phyloP scores from a whole-genome alignment of 2,888 invertebrate species.

The Mesorhabditis sp. region DNA sequence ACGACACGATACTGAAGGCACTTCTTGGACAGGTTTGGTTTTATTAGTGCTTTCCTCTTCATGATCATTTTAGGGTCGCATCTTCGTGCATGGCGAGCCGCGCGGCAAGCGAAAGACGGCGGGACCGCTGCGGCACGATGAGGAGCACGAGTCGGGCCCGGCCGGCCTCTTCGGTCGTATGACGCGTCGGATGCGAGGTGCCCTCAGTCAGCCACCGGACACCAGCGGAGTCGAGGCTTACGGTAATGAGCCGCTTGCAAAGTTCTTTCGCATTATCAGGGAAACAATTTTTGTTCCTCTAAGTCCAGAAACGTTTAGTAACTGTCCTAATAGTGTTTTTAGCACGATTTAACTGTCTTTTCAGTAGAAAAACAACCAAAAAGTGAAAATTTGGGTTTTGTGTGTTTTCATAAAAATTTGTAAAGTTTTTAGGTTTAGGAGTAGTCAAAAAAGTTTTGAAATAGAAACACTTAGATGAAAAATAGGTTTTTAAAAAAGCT shows the following conservation, averaged over 20 bases:
- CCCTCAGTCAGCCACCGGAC: not conserved
- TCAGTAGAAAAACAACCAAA: no score
- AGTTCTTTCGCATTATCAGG: not conserved
- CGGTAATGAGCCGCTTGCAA: not conserved
- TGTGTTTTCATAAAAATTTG: no score
- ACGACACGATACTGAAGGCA: not conserved
- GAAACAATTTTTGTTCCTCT: no score
- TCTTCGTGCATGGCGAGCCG: not conserved
- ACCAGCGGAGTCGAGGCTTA: not conserved
- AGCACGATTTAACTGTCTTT: no score
- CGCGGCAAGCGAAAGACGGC: not conserved
- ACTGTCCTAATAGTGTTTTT: no score
- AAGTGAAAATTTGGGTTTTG: no score
- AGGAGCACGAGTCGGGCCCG: not conserved
- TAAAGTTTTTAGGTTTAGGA: no score
- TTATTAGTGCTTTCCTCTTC: not conserved
- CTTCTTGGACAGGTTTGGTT: conserved; percentile 2
- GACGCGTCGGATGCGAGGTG: not conserved
- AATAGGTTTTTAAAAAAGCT: no score
- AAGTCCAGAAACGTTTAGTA: no score
- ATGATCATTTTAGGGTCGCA: not conserved
- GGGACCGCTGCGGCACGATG: not conserved
- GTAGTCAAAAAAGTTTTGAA: no score
- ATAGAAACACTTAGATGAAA: no score
- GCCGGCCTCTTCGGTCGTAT: not conserved